Evolutionary conservation across 2,113 vertebrate species (phyloP), one percentile per base, ranked within the genome.

Genomic region (Ciconia maguari): DNA sequence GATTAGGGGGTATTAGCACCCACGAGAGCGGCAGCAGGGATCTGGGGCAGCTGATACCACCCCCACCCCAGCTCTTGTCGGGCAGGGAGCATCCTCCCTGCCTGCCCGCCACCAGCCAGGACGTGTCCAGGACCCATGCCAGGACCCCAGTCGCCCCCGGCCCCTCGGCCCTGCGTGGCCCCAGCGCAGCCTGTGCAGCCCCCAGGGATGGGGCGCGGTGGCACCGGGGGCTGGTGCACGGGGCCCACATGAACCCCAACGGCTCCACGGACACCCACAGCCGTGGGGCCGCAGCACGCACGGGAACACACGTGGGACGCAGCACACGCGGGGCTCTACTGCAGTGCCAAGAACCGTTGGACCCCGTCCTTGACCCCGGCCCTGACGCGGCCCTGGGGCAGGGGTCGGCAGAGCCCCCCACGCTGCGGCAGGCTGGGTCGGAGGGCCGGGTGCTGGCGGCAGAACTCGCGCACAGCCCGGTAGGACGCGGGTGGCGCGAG

Each of bases 401-500:
- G 30, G 30, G 48, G 6, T n/a, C 2, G 0, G 49, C 20, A 2
- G 74, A 90, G 46, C 16, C 41, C 36, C 9, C 41, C 11, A 0
- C 0, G 1, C 42, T 12, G 0, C 2, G 1, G 32, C 3, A 8
- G 13, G n/a, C 10, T 0, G 0, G 2, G 26, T 11, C 3, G 4
- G 19, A 20, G 30, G 25, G 34, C 16, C 1, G 5, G 27, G n/a
- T 32, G 10, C 55, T 97, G 98, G 81, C 93, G 94, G 57, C 98
- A 98, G 96, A 98, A 97, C 79, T 98, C 96, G 14, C 98, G 93
- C 72, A 96, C 48, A 0, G 38, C 15, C 83, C 92, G 93, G 82
- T 93, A 97, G 2, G 97, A 92, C 13, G 96, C 91, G 9, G 97
- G 81, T 15, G 20, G 57, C 4, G 97, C 76, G 26, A 98, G 97